Evolutionary conservation across 2,888 invertebrate species (phyloP).

Genomic region (Tenthredo livida): DNA sequence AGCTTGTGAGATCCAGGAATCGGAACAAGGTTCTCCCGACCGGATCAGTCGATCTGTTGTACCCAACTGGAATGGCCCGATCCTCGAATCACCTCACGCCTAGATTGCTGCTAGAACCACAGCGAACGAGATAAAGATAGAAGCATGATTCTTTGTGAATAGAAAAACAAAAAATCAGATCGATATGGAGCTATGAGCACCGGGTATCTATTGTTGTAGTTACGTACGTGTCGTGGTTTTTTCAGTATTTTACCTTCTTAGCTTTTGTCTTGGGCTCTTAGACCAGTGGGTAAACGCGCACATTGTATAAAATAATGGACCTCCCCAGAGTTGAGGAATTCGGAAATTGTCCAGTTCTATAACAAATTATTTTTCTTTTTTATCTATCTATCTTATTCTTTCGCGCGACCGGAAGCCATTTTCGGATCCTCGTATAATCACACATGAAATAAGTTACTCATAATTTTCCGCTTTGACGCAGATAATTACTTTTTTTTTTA

Average conservation of each 20-base stretch:
- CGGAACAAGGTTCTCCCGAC: slow-evolving; percentile 19
- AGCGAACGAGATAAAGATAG: neutral
- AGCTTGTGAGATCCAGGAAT: neutral
- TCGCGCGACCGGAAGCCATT: neutral
- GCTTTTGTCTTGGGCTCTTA: neutral
- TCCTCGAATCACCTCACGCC: slow-evolving; percentile 6
- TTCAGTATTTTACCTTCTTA: slow-evolving; percentile 23
- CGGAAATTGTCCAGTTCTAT: neutral
- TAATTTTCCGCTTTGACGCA: neutral
- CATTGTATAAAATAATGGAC: slow-evolving; percentile 14
- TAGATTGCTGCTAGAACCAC: neutral
- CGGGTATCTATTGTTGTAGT: slow-evolving; percentile 7
- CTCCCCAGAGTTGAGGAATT: slow-evolving; percentile 9
- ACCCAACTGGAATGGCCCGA: neutral
- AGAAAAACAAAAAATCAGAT: slow-evolving; percentile 22
- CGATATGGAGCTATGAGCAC: slow-evolving; percentile 14
- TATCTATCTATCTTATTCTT: neutral
- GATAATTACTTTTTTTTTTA: neutral
- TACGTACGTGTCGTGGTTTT: slow-evolving; percentile 22
- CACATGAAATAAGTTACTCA: neutral
- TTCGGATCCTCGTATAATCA: neutral
- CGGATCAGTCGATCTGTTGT: neutral
- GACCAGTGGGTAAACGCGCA: neutral
- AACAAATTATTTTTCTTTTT: neutral
- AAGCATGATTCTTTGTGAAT: slow-evolving; percentile 12